A percentile compares a stretch with the other conserved stretches of the same genome.
phyloP scores from a whole-genome alignment of 2,888 invertebrate species.

The Tetragonisca angustula region DNA sequence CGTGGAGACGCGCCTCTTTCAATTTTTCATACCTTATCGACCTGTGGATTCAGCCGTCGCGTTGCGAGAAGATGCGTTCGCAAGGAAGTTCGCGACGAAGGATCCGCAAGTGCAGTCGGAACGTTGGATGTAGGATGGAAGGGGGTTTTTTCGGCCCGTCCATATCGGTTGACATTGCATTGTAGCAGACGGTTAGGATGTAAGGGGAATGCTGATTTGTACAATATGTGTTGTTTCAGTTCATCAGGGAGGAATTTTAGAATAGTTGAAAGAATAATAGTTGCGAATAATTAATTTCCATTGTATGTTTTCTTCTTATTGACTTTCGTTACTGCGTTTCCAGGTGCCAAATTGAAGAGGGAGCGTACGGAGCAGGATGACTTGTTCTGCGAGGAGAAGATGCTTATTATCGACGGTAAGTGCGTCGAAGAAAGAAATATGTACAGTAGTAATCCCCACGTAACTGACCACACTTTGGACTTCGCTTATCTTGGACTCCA shows the following conservation, averaged over 20 bases:
- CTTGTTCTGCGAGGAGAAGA: constrained; percentile 83
- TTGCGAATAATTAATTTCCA: too few species aligned
- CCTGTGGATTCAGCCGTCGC: constrained; percentile 79
- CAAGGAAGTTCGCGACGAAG: constrained; percentile 30
- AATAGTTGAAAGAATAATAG: too few species aligned
- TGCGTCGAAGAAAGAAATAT: constrained; percentile 20
- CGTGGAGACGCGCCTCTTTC: constrained; percentile 78
- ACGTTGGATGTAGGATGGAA: constrained; percentile 9
- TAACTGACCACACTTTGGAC: too few species aligned
- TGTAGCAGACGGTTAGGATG: not conserved
- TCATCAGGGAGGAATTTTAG: too few species aligned
- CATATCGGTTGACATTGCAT: constrained; percentile 29
- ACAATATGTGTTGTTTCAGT: too few species aligned
- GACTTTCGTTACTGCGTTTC: constrained; percentile 18
- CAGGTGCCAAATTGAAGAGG: constrained; percentile 81
- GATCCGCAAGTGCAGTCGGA: constrained; percentile 22
- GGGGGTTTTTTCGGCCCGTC: not conserved
- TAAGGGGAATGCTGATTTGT: too few species aligned
- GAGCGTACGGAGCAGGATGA: constrained; percentile 82
- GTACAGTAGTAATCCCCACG: too few species aligned
- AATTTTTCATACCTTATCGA: constrained; percentile 81
- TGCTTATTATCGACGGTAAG: constrained; percentile 83
- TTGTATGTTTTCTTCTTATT: not conserved
- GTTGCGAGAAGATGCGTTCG: constrained; percentile 20
- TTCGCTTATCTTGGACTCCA: too few species aligned